These are phyloP conservation scores for Pyrrhia umbra DNA, from an alignment of 2,888 invertebrate genomes.

Conservation along the genomic window DNA sequence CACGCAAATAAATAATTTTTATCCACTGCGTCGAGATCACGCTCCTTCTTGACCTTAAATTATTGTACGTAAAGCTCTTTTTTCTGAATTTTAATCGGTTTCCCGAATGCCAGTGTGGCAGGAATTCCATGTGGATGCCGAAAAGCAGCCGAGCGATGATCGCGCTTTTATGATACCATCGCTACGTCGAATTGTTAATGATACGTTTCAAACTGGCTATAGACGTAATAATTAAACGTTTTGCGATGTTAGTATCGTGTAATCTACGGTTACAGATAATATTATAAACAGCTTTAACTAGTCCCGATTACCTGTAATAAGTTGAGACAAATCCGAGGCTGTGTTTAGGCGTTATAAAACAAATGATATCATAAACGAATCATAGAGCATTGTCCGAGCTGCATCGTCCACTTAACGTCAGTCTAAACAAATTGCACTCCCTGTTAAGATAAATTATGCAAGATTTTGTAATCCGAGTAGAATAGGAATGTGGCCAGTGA, in stretches of 20 bases:
- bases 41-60: conserved; percentile 87
- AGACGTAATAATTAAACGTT: conserved; percentile 76
- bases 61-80: conserved; percentile 82
- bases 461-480: conserved; percentile 74
- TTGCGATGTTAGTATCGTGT: conserved; percentile 40
- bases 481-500: conserved; percentile 61
- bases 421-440: conserved; percentile 75
- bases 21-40: conserved; percentile 83
- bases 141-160: conserved; percentile 73
- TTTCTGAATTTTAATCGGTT: conserved; percentile 84
- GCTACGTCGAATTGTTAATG: conserved; percentile 85
- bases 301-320: conserved; percentile 17
- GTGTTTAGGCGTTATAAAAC: conserved; percentile 59
- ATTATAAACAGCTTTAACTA: conserved; percentile 9
- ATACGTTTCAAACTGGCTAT: conserved; percentile 71
- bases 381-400: conserved; percentile 59
- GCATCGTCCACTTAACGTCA: conserved; percentile 62
- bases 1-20: conserved; percentile 90
- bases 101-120: conserved; percentile 71
- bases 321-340: conserved; percentile 30
- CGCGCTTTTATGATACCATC: conserved; percentile 76
- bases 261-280: conserved; percentile 32
- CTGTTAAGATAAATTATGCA: conserved; percentile 71
- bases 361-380: conserved; percentile 63
- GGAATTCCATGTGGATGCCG: conserved; percentile 69